Conservation (phyloP, 2,113 vertebrate genomes). For the Malurus melanocephalus region DNA sequence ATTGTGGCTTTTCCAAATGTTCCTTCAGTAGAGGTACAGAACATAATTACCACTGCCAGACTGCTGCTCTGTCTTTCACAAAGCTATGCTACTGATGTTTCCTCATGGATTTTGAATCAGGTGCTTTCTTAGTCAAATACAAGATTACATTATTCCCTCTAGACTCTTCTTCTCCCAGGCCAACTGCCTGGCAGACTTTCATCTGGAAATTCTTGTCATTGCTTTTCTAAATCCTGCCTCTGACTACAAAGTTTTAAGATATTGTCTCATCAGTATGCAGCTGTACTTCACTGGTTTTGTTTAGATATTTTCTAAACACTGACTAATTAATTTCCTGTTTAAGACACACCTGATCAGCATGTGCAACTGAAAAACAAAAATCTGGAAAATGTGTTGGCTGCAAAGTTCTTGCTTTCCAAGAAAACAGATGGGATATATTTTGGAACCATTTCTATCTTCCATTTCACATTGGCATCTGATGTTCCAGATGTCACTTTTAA, state of each 20-base stretch:
- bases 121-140: background rate
- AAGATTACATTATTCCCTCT: background rate
- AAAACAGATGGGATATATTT: background rate
- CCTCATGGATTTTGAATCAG: conserved; percentile 15
- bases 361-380: background rate
- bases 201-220: conserved; percentile 34
- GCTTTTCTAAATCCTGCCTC: conserved; percentile 50
- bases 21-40: background rate
- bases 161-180: background rate
- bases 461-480: background rate
- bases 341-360: conserved; percentile 30
- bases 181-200: conserved; percentile 14
- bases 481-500: background rate
- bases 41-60: background rate
- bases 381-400: background rate
- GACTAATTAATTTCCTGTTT: conserved; percentile 56
- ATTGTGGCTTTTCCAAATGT: background rate
- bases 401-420: background rate
- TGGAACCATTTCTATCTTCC: background rate
- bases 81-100: background rate
- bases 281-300: conserved; percentile 13
- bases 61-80: background rate
- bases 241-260: conserved; percentile 7
- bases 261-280: conserved; percentile 26
- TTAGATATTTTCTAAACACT: conserved; percentile 33